Percentiles rank a stretch among this genome's conserved stretches.
These are phyloP conservation scores for Rhagonycha lutea DNA, from an alignment of 2,888 invertebrate genomes.

Conservation along the genomic window DNA sequence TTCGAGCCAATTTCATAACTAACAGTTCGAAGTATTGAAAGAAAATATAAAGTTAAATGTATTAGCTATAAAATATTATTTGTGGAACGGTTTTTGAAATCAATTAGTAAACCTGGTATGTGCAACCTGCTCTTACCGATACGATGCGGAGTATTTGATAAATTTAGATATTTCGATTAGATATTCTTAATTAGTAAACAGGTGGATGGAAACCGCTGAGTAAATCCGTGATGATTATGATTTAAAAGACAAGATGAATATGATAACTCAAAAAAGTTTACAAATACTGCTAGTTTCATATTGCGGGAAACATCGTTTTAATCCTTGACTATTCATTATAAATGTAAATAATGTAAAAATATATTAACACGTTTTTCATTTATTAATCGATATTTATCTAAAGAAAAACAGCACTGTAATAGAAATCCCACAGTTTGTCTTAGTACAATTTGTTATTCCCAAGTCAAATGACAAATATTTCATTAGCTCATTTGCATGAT, in stretches of 20 bases:
- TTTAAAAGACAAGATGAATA: slow-evolving; percentile 19
- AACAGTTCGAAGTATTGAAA: no score
- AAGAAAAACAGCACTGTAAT: slow-evolving; percentile 3
- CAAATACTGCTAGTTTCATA: slow-evolving; percentile 11
- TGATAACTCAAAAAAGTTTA: slow-evolving; percentile 8
- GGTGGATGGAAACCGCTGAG: slow-evolving; percentile 24
- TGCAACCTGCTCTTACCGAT: slow-evolving; percentile 23
- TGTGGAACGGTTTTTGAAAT: slow-evolving; percentile 22
- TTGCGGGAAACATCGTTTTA: slow-evolving; percentile 4
- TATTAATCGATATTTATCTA: slow-evolving; percentile 11
- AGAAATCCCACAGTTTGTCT: slow-evolving; percentile 15
- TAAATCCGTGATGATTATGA: slow-evolving; percentile 30
- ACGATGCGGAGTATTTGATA: slow-evolving; percentile 15
- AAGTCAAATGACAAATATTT: slow-evolving; percentile 12
- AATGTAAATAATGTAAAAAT: slow-evolving; percentile 3
- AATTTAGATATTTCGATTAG: slow-evolving; percentile 27
- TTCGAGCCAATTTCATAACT: no score
- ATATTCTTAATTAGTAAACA: slow-evolving; percentile 32
- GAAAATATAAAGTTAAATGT: slow-evolving; percentile 17
- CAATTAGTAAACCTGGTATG: slow-evolving; percentile 11
- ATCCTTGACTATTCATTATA: slow-evolving; percentile 5
- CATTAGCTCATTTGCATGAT: slow-evolving; percentile 13
- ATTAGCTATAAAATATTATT: slow-evolving; percentile 13
- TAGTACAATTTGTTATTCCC: slow-evolving; percentile 12
- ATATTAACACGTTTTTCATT: not conserved